These are phyloP conservation scores for Xenentodon cancila DNA, from an alignment of 2,797 vertebrate genomes.

Conservation along the genomic window DNA sequence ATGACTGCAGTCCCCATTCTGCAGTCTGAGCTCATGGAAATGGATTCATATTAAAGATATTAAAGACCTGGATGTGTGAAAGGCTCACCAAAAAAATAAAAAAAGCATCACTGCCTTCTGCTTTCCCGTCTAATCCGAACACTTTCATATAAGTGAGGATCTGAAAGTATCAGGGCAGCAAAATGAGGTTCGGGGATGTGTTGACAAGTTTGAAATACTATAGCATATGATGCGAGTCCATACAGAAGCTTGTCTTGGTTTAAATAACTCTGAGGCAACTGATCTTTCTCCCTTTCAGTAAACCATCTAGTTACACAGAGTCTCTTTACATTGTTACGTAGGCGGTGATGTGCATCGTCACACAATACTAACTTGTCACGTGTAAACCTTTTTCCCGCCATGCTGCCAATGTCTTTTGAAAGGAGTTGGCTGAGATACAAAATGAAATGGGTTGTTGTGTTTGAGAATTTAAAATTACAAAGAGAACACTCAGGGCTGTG, in stretches of 20 bases:
- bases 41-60: neutral
- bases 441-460: constrained; percentile 7
- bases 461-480: constrained; percentile 31
- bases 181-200: neutral
- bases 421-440: too few species aligned
- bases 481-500: neutral
- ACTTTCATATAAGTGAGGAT: constrained; percentile 10
- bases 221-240: neutral
- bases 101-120: neutral
- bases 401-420: neutral
- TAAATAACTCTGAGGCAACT: too few species aligned
- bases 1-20: neutral
- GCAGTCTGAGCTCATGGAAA: neutral
- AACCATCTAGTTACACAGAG: too few species aligned
- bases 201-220: neutral
- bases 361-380: too few species aligned
- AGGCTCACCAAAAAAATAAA: neutral
- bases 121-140: constrained; percentile 8
- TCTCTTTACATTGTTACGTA: too few species aligned
- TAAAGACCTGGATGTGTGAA: neutral
- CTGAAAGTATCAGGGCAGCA: neutral
- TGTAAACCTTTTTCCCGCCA: neutral
- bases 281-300: too few species aligned
- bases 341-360: too few species aligned
- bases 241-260: too few species aligned